phyloP scores from a whole-genome alignment of 2,888 invertebrate species.

The Ceratothoa steindachneri region DNA sequence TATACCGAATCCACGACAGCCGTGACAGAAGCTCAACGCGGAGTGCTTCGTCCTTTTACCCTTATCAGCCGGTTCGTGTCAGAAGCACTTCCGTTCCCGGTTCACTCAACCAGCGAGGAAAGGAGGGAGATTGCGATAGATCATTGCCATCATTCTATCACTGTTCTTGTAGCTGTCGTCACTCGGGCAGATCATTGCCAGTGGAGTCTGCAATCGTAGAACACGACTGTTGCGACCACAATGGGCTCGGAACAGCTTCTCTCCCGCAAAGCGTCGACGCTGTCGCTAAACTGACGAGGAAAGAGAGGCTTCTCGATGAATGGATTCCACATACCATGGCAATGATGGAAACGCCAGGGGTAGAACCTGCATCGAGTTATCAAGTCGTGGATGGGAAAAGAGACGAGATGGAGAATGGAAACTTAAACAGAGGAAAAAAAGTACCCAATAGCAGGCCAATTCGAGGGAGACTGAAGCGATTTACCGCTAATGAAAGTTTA shows the following conservation, averaged over 20 bases:
- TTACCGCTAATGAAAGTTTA: background rate
- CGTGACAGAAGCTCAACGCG: background rate
- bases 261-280: constrained; percentile 18
- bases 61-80: background rate
- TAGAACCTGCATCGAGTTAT: too few relatives aligned
- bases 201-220: background rate
- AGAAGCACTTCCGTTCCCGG: background rate
- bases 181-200: background rate
- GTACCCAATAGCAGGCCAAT: background rate
- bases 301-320: constrained; percentile 31
- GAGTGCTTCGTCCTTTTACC: background rate
- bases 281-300: constrained; percentile 25
- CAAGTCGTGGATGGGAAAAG: background rate
- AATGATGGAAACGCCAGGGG: too few relatives aligned
- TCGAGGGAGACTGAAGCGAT: background rate
- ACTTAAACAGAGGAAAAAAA: background rate
- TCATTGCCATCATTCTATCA: background rate
- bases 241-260: background rate
- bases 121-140: background rate
- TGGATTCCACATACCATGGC: constrained; percentile 19
- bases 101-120: background rate
- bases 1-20: background rate
- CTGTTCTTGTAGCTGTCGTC: background rate
- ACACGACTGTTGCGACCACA: background rate
- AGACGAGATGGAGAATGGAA: background rate